Evolutionary conservation across 1,140 invertebrate species (phyloP).

Genomic region (Harpegnathos saltator): DNA sequence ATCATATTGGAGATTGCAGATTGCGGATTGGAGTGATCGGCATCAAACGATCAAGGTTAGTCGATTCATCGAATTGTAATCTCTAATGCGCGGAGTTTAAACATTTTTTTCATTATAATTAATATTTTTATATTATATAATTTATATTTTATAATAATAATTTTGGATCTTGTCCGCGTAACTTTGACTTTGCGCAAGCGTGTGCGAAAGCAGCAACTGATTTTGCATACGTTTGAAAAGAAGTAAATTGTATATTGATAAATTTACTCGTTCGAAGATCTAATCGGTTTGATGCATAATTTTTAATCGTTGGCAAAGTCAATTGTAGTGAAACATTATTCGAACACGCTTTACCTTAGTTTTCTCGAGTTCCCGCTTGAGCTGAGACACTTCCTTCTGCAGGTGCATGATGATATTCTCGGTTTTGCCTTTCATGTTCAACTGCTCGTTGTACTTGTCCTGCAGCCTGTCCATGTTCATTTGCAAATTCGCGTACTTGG

Average conservation of each 20-base stretch:
- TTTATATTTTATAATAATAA: too few relatives aligned
- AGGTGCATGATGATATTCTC: conserved; percentile 78
- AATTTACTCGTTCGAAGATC: too few relatives aligned
- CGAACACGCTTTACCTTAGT: conserved; percentile 70
- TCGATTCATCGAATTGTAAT: too few relatives aligned
- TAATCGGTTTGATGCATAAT: too few relatives aligned
- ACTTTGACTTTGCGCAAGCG: too few relatives aligned
- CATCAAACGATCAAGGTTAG: too few relatives aligned
- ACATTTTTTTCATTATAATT: neutral
- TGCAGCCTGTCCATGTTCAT: conserved; percentile 77
- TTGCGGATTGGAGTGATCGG: too few relatives aligned
- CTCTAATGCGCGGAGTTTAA: neutral
- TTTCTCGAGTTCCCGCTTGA: conserved; percentile 77
- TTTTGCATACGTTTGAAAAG: neutral
- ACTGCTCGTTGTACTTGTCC: conserved; percentile 78
- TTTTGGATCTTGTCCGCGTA: too few relatives aligned
- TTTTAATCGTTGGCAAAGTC: too few relatives aligned
- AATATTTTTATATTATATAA: conserved; percentile 8
- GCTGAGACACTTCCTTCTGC: conserved; percentile 80
- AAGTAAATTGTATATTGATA: neutral
- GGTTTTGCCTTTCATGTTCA: conserved; percentile 68
- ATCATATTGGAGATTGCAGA: too few relatives aligned
- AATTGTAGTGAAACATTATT: too few relatives aligned
- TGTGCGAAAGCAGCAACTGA: too few relatives aligned
- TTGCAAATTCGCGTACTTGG: conserved; percentile 77